Conservation (phyloP, 2,888 invertebrate species). For the Boloria euphrosyne region DNA sequence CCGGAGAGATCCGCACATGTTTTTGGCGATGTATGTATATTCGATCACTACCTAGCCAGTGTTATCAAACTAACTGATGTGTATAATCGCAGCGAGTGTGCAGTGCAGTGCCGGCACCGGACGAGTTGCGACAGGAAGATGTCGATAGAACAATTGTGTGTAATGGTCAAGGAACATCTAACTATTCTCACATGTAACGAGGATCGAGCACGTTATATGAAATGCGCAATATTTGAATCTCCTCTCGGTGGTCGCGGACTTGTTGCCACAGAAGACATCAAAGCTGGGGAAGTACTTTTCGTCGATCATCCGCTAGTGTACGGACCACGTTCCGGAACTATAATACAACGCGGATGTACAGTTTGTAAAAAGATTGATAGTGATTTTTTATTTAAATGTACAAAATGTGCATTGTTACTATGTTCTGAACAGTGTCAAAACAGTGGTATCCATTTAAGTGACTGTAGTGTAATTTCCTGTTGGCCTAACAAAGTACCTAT, state of each 20-base stretch:
- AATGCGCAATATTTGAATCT: conserved; percentile 85
- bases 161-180: conserved; percentile 73
- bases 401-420: conserved; percentile 86
- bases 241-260: conserved; percentile 86
- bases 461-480: conserved; percentile 84
- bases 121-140: conserved; percentile 76
- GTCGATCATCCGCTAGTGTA: conserved; percentile 86
- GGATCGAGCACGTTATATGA: conserved; percentile 54
- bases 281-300: conserved; percentile 86
- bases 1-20: conserved; percentile 62
- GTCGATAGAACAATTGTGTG: conserved; percentile 76
- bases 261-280: conserved; percentile 85
- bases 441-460: conserved; percentile 80
- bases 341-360: conserved; percentile 84
- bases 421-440: conserved; percentile 86
- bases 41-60: conserved; percentile 59
- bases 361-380: conserved; percentile 82
- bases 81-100: conserved; percentile 67
- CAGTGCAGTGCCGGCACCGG: conserved; percentile 72
- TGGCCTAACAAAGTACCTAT: conserved; percentile 80
- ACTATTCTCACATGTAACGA: conserved; percentile 56
- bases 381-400: conserved; percentile 77
- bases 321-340: conserved; percentile 84
- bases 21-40: conserved; percentile 66
- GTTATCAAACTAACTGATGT: conserved; percentile 74